Base-by-base conservation (phyloP, 2,888 invertebrate genomes). In the Yponomeuta sedellus region DNA sequence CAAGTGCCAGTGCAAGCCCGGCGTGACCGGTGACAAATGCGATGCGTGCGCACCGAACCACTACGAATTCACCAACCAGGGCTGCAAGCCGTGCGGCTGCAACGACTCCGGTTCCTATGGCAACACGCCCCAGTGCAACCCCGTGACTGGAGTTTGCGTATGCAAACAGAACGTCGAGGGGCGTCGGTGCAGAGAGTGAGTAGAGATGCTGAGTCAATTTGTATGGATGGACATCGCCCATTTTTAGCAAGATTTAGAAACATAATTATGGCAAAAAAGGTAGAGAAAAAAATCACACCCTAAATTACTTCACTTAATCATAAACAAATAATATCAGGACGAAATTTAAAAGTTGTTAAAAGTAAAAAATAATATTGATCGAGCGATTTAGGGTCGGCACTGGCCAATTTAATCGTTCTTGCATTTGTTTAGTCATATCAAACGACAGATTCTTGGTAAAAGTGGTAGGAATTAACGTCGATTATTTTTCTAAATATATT, bases 11-110 rank as follows among this genome's bases (percentile, higher is more conserved):
- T 99, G 99, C 82, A 99, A 99, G 80, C 96, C 97, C 0, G 99
- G 99, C 16, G 98, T 98, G 10, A 96, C 96, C 0, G 99, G 99
- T 0, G 96, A 97, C 70, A 97, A 97, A 81, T 99, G 99, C 79
- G 97, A 99, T 81, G 93, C 94, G 1, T 94, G 94, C 72, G 94
- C 95, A 10, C 92, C 94, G 1, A 98, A 99, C 83, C 95, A 94
- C 85, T 99, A 95, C 83, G 98, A 98, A 77, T 99, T 99, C 82
- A 95, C 97, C 0, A 88, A 91, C 0, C 94, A 94, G 70, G 99
- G 99, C 0, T 99, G 99, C 89, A 97, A 97, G 76, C 94, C 94
- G 0, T 99, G 99, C 79, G 96, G 96, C 6, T 98, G 98, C 81
- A 93, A 93, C 71, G 88, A 92, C 10, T 93, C 94, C 0, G 98